Conservation (phyloP, 1,140 invertebrate species). For the Eriosoma lanigerum region DNA sequence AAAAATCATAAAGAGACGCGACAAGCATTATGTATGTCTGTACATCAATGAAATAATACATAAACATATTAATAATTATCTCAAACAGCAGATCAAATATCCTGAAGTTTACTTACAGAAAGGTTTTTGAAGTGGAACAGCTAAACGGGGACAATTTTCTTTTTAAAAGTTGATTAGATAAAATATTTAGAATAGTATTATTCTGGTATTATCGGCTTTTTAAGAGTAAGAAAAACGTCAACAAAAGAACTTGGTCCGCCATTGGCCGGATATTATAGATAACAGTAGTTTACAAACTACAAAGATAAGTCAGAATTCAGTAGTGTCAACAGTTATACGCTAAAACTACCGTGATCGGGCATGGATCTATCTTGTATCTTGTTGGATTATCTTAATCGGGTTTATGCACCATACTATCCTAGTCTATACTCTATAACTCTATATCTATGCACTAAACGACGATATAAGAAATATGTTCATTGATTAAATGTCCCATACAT, state of each 20-base stretch:
- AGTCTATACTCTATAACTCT: no score
- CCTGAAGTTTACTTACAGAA: neutral
- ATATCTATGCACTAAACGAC: no score
- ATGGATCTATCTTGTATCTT: no score
- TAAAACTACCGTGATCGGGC: no score
- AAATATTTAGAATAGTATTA: neutral
- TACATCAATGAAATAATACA: neutral
- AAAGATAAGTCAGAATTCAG: neutral
- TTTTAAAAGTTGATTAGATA: conserved; percentile 49
- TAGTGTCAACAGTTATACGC: no score
- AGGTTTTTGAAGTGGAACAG: conserved; percentile 3
- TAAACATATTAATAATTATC: neutral
- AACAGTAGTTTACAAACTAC: conserved; percentile 20
- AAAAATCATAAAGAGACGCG: neutral
- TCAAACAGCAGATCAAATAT: neutral
- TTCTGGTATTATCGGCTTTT: conserved; percentile 49
- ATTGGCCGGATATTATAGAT: conserved; percentile 44
- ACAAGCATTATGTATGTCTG: neutral
- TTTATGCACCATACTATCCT: no score
- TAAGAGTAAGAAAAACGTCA: conserved; percentile 48
- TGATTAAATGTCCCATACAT: no score
- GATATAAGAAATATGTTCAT: no score
- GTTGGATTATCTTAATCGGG: no score
- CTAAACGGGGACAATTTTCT: conserved; percentile 16
- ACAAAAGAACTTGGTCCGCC: conserved; percentile 40